Percentiles rank a stretch among this genome's conserved stretches.
Evolutionary conservation across 2,113 vertebrate species (phyloP).

Genomic region (Litocranius walleri): DNA sequence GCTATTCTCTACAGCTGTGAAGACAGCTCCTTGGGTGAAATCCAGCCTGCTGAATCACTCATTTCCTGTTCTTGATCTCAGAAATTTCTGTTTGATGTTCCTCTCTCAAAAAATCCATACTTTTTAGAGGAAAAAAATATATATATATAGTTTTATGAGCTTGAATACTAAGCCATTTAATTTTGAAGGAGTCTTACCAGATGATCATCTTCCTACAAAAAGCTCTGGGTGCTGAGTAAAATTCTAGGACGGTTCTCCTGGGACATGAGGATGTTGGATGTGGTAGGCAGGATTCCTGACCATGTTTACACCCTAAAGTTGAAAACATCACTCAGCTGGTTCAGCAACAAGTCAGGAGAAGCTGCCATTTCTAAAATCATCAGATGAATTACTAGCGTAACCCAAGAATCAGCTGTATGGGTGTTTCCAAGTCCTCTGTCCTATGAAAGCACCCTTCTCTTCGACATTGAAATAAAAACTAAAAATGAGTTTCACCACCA

Average conservation of each 20-base stretch:
- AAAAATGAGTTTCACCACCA: neutral
- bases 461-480: neutral
- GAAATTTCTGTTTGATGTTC: conserved; percentile 59
- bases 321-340: conserved; percentile 34
- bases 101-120: conserved; percentile 6
- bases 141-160: neutral
- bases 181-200: neutral
- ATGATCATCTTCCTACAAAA: neutral
- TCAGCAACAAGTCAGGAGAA: conserved; percentile 11
- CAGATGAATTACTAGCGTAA: neutral
- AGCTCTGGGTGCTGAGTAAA: neutral
- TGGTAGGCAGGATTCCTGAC: neutral
- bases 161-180: neutral
- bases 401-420: neutral
- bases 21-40: conserved; percentile 63
- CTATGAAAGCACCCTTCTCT: neutral
- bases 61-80: conserved; percentile 68
- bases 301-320: conserved; percentile 10
- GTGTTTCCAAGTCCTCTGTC: neutral
- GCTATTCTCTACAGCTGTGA: conserved; percentile 49
- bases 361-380: conserved; percentile 23
- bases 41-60: conserved; percentile 59
- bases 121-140: neutral
- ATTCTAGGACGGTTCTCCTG: neutral
- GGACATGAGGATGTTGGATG: neutral